A percentile compares a stretch with the other conserved stretches of the same genome.
Evolutionary conservation across 2,113 vertebrate species (phyloP).

Genomic region (Cebidichthys violaceus): DNA sequence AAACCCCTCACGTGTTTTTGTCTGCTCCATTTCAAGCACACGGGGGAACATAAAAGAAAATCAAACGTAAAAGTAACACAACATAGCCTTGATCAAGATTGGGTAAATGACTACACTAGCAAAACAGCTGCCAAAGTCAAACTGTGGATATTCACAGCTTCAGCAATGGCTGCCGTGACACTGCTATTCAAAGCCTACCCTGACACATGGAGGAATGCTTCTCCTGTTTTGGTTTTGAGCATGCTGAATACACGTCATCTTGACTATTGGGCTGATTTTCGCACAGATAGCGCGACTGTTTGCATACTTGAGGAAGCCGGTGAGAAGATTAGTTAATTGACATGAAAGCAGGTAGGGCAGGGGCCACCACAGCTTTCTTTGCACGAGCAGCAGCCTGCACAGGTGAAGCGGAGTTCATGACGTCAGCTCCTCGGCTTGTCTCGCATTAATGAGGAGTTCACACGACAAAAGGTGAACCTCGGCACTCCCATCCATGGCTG

Average conservation of each 20-base stretch:
- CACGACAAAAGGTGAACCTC: conserved; percentile 29
- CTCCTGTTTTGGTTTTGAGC: conserved; percentile 72
- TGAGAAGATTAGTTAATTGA: conserved; percentile 71
- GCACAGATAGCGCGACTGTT: conserved; percentile 79
- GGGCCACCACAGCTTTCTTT: conserved; percentile 42
- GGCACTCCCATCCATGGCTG: background rate
- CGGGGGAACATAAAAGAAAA: conserved; percentile 36
- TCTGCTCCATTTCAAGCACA: conserved; percentile 17
- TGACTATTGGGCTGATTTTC: conserved; percentile 78
- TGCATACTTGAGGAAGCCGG: conserved; percentile 70
- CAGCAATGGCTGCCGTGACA: conserved; percentile 26
- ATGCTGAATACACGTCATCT: conserved; percentile 72
- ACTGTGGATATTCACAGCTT: conserved; percentile 20
- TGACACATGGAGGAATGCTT: conserved; percentile 27
- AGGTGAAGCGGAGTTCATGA: conserved; percentile 78
- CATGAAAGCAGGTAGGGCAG: conserved; percentile 71
- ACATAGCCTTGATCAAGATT: conserved; percentile 16
- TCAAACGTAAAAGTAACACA: conserved; percentile 40
- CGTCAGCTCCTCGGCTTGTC: conserved; percentile 51
- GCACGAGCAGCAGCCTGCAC: conserved; percentile 42
- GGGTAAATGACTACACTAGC: conserved; percentile 34
- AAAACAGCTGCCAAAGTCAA: conserved; percentile 32
- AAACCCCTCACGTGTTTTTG: conserved; percentile 35
- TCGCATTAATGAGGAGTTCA: conserved; percentile 35
- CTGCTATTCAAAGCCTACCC: conserved; percentile 25